Conservation (phyloP, 2,888 invertebrate species). For the Willowsia nigromaculata region DNA sequence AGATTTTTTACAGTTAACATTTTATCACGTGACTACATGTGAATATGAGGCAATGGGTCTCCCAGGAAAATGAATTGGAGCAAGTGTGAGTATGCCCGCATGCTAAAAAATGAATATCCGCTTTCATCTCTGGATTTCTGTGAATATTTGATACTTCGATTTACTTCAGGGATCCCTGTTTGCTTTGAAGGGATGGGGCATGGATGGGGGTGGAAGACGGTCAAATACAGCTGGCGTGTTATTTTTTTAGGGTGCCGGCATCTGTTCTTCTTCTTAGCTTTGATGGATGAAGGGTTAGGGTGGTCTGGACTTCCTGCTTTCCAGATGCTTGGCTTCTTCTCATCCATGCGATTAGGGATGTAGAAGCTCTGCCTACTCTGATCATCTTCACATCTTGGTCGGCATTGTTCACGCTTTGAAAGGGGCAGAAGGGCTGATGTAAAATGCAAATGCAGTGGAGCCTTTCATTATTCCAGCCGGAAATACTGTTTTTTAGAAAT, state of each 20-base stretch:
- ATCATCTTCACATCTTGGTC: too few species aligned
- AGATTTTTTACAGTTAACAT: neutral
- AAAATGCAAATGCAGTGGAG: too few species aligned
- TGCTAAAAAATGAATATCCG: neutral
- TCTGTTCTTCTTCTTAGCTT: neutral
- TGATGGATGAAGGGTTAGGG: constrained; percentile 11
- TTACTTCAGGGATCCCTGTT: neutral
- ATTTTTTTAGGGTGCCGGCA: constrained; percentile 14
- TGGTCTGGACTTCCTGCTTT: constrained; percentile 65
- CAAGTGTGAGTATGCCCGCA: neutral
- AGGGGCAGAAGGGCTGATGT: neutral
- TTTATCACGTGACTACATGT: neutral
- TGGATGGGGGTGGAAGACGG: neutral
- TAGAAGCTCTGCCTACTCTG: neutral
- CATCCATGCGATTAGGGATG: constrained; percentile 8
- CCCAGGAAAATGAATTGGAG: neutral
- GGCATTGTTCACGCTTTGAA: too few species aligned
- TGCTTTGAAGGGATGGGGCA: neutral
- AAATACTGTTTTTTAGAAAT: too few species aligned
- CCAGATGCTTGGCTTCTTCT: constrained; percentile 60
- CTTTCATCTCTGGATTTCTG: neutral
- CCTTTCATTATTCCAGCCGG: too few species aligned
- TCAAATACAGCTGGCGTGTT: neutral
- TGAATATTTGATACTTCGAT: constrained; percentile 29
- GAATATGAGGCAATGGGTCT: neutral